These are phyloP conservation scores for Machimus rusticus DNA, from an alignment of 2,888 invertebrate genomes.

Conservation along the genomic window DNA sequence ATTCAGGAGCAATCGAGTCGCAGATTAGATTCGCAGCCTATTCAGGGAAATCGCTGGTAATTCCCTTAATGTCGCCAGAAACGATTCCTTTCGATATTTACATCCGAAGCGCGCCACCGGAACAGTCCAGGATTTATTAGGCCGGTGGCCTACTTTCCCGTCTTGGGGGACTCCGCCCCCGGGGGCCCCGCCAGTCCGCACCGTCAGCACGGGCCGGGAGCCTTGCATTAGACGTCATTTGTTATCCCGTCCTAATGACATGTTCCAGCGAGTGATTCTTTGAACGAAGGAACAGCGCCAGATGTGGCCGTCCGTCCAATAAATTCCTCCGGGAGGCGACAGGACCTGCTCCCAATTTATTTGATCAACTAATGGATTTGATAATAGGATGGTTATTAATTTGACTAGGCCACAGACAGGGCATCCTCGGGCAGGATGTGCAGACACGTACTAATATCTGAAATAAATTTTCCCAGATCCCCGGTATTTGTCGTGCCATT, in stretches of 20 bases:
- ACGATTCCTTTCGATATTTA: constrained; percentile 12
- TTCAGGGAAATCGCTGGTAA: background rate
- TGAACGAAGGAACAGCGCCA: constrained; percentile 6
- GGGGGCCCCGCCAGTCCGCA: background rate
- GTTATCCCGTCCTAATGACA: background rate
- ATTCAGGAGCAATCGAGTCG: background rate
- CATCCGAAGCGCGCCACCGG: background rate
- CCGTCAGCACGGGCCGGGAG: background rate
- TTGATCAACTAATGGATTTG: constrained; percentile 49
- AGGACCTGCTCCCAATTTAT: constrained; percentile 45
- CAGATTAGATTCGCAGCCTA: background rate
- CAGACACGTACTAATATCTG: constrained; percentile 47
- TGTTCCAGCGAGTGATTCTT: background rate
- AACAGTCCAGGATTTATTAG: background rate
- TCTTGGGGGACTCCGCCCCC: background rate
- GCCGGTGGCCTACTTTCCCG: background rate
- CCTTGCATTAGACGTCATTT: constrained; percentile 6
- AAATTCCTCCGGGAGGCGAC: constrained; percentile 43
- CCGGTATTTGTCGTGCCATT: background rate
- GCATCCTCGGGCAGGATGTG: constrained; percentile 43
- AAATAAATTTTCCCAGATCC: constrained; percentile 42
- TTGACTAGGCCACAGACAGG: constrained; percentile 29
- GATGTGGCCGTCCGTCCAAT: constrained; percentile 41
- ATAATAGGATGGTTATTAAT: constrained; percentile 48
- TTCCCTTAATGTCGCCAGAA: background rate